Percentiles rank a stretch among this genome's conserved stretches.
Evolutionary conservation across 2,888 invertebrate genomes (phyloP).

Genomic region (Eremobia ochroleuca): DNA sequence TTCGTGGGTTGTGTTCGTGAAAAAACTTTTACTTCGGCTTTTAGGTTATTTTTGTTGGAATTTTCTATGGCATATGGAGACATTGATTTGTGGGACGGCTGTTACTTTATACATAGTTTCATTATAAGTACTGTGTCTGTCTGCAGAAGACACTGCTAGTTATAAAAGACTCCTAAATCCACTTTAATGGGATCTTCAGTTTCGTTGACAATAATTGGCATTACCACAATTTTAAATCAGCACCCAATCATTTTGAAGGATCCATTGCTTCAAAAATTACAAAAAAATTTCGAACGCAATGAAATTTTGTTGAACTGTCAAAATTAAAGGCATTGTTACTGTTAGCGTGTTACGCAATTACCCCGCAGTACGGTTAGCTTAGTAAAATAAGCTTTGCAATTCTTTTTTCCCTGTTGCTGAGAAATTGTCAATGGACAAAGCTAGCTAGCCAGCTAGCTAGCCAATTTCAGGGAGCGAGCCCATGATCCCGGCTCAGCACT

Average conservation of each 20-base stretch:
- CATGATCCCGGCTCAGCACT: background rate
- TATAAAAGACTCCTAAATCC: background rate
- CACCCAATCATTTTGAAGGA: background rate
- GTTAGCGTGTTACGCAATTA: background rate
- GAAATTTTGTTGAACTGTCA: too few relatives aligned
- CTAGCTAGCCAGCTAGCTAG: too few relatives aligned
- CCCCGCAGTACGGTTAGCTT: background rate
- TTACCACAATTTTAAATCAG: background rate
- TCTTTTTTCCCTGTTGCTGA: background rate
- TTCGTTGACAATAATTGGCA: background rate
- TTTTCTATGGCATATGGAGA: conserved; percentile 10
- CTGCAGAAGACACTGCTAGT: background rate
- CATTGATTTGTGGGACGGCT: conserved; percentile 23
- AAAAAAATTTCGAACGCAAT: too few relatives aligned
- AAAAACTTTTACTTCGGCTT: conserved; percentile 42
- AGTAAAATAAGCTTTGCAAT: background rate
- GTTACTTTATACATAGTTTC: background rate
- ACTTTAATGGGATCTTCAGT: background rate
- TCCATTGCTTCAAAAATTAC: background rate
- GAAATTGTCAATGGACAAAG: background rate
- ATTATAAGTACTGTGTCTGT: background rate
- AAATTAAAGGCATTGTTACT: background rate
- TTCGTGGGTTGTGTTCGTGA: conserved; percentile 55
- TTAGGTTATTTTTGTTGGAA: conserved; percentile 36
- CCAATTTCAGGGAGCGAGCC: background rate